These are phyloP conservation scores for Leptopilina syphax DNA, from an alignment of 2,888 invertebrate genomes.

Conservation along the genomic window DNA sequence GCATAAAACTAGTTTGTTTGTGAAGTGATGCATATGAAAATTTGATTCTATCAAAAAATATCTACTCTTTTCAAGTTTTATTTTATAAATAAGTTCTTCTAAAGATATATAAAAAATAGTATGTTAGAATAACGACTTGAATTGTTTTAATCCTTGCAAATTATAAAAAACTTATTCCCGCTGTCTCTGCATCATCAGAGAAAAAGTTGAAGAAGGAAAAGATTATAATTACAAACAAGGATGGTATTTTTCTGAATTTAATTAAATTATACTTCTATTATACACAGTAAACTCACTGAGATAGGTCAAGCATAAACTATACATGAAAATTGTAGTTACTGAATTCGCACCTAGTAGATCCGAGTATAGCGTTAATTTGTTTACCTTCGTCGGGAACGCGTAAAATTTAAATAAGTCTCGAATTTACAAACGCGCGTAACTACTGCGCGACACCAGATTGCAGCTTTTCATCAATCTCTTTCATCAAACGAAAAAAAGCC, in stretches of 20 bases:
- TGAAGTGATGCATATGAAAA: neutral
- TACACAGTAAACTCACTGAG: neutral
- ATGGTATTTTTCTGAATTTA: conserved; percentile 59
- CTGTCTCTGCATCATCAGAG: neutral
- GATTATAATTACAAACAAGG: conserved; percentile 55
- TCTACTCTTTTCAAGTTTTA: neutral
- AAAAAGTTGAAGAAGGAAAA: no score
- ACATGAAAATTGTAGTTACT: conserved; percentile 24
- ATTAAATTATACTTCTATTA: conserved; percentile 57
- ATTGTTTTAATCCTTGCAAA: no score
- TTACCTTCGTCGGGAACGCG: conserved; percentile 33
- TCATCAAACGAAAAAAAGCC: neutral
- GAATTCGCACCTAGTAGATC: conserved; percentile 18
- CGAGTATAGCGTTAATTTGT: conserved; percentile 23
- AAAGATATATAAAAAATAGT: no score
- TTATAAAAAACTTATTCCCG: no score
- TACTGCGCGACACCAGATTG: conserved; percentile 36
- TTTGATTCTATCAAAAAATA: neutral
- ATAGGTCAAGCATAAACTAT: conserved; percentile 20
- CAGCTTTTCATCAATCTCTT: conserved; percentile 41
- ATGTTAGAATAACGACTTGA: no score
- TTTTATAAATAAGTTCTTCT: no score
- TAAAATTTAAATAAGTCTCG: conserved; percentile 39
- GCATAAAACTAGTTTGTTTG: neutral
- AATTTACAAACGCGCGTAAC: conserved; percentile 36